Evolutionary conservation across 1,140 invertebrate genomes (phyloP).

Genomic region (Notospermus geniculatus): DNA sequence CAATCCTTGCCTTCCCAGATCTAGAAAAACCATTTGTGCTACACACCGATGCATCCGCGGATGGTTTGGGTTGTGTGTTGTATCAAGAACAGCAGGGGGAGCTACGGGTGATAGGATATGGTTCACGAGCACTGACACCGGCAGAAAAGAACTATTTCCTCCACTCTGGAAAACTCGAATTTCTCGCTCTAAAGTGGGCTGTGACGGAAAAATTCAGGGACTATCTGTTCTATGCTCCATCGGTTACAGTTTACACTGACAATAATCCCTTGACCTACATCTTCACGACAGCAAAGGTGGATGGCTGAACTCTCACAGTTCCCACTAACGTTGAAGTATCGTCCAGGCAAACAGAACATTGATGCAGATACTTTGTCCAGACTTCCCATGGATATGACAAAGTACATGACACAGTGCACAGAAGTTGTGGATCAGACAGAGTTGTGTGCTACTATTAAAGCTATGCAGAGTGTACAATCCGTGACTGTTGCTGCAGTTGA

Average conservation of each 20-base stretch:
- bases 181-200: constrained; percentile 24
- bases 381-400: too few species aligned
- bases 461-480: too few species aligned
- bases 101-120: constrained; percentile 29
- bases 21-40: constrained; percentile 47
- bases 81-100: constrained; percentile 38
- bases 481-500: too few species aligned
- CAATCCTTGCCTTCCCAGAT: constrained; percentile 40
- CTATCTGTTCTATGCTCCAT: constrained; percentile 20
- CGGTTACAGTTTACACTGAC: constrained; percentile 18
- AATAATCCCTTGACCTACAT: constrained; percentile 22
- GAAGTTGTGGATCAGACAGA: too few species aligned
- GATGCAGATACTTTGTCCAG: constrained; percentile 18
- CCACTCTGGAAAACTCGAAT: constrained; percentile 24
- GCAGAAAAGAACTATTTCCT: constrained; percentile 20
- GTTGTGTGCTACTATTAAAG: too few species aligned
- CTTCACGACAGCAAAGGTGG: constrained; percentile 19
- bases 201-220: constrained; percentile 12
- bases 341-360: constrained; percentile 10
- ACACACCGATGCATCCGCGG: constrained; percentile 53
- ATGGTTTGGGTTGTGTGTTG: constrained; percentile 53
- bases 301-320: constrained; percentile 18
- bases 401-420: too few species aligned
- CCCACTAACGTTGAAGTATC: constrained; percentile 13
- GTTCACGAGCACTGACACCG: constrained; percentile 20